These are phyloP conservation scores for Chiloscyllium punctatum DNA, from an alignment of 2,797 vertebrate genomes.

Conservation along the genomic window DNA sequence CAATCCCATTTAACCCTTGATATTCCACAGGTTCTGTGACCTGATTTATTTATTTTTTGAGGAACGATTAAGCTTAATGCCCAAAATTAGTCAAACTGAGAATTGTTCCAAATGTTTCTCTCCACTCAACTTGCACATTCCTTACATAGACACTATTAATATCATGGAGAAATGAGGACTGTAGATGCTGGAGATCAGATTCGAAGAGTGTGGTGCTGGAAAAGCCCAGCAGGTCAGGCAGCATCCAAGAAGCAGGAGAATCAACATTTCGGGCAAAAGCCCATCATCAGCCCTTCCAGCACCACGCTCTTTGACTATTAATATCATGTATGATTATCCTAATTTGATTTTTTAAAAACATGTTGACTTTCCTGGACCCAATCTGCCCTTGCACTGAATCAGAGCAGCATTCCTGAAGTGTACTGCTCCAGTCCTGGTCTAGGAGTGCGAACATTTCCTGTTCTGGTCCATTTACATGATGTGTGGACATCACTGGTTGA, in stretches of 20 bases:
- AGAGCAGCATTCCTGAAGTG: not conserved
- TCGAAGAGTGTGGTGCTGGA: no score
- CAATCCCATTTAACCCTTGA: not conserved
- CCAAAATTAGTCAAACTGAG: not conserved
- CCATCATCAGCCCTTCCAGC: no score
- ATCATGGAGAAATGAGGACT: no score
- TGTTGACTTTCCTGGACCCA: not conserved
- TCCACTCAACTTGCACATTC: not conserved
- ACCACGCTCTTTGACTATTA: not conserved
- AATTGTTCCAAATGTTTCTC: not conserved
- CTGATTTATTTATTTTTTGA: constrained; percentile 15
- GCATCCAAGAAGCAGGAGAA: no score
- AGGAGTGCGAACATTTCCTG: not conserved
- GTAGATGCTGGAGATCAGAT: no score
- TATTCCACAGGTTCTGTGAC: not conserved
- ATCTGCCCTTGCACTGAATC: not conserved
- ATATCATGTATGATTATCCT: not conserved
- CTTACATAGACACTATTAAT: not conserved
- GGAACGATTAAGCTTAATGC: not conserved
- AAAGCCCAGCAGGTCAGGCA: no score
- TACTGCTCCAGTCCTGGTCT: not conserved
- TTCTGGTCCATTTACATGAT: not conserved
- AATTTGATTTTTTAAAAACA: not conserved
- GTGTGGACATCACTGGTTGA: not conserved
- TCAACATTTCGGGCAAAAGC: no score